Evolutionary conservation across 1,140 invertebrate species (phyloP).

Genomic region (Antheraea mylitta): DNA sequence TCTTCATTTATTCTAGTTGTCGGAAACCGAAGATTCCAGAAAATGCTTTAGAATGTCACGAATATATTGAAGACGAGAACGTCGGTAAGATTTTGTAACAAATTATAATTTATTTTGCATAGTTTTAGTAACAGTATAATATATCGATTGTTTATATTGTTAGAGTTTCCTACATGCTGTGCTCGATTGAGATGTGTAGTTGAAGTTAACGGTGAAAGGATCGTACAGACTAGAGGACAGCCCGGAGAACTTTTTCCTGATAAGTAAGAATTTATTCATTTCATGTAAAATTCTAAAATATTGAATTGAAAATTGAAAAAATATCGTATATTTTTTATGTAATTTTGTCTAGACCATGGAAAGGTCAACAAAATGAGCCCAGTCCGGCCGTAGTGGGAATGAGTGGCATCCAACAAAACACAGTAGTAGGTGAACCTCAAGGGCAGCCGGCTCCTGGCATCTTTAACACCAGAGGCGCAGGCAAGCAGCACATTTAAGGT

Average conservation of each 20-base stretch:
- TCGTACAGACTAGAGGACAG: slow-evolving; percentile 69
- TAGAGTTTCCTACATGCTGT: slow-evolving; percentile 72
- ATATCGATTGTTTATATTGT: slow-evolving; percentile 8
- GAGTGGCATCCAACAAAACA: slow-evolving; percentile 54
- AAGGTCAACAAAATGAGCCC: slow-evolving; percentile 67
- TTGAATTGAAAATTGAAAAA: no score
- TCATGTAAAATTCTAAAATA: no score
- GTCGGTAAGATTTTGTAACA: slow-evolving; percentile 46
- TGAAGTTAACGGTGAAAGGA: slow-evolving; percentile 66
- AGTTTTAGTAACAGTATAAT: slow-evolving; percentile 2
- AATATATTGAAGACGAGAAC: slow-evolving; percentile 73
- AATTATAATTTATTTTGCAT: not conserved
- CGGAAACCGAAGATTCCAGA: slow-evolving; percentile 72
- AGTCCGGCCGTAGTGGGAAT: slow-evolving; percentile 64
- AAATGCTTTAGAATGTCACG: slow-evolving; percentile 70
- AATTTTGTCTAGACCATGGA: slow-evolving; percentile 54
- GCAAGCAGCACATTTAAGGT: slow-evolving; percentile 54
- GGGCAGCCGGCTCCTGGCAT: slow-evolving; percentile 59
- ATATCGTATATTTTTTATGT: not conserved
- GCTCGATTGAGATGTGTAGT: slow-evolving; percentile 66
- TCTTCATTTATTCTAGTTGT: slow-evolving; percentile 41
- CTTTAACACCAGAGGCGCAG: slow-evolving; percentile 67
- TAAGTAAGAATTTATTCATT: slow-evolving; percentile 43
- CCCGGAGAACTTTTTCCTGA: slow-evolving; percentile 70
- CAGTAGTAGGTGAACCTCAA: slow-evolving; percentile 56